These are phyloP conservation scores for Enhydra lutris DNA, from an alignment of 2,113 vertebrate genomes.

Conservation along the genomic window DNA sequence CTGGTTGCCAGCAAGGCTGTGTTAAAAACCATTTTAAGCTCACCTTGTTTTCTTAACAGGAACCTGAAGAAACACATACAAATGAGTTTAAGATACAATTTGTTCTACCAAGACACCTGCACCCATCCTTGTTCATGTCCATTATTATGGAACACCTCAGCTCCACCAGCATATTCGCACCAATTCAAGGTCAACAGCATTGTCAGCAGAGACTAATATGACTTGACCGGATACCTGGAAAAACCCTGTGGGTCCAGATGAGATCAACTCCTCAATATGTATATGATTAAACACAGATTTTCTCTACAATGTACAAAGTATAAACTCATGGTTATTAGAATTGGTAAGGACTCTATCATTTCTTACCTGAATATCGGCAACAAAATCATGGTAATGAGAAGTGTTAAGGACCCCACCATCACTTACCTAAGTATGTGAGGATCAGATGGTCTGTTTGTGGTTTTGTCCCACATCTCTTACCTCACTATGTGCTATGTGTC, in stretches of 20 bases:
- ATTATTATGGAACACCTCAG: not conserved
- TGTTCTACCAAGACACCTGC: not conserved
- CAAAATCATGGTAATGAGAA: not conserved
- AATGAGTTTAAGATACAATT: not conserved
- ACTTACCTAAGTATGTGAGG: not conserved
- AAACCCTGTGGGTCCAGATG: not conserved
- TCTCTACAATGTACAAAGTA: not conserved
- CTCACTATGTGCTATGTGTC: no score
- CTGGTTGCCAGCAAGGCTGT: not conserved
- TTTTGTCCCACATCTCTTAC: not conserved
- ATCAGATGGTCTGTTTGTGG: not conserved
- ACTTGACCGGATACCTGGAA: not conserved
- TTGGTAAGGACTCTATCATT: not conserved
- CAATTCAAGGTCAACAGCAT: not conserved
- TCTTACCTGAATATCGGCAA: not conserved
- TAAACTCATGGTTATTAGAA: not conserved
- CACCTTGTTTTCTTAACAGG: not conserved
- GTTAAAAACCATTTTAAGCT: not conserved
- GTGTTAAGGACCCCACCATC: not conserved
- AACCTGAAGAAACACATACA: not conserved
- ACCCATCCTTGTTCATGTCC: not conserved
- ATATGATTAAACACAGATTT: not conserved
- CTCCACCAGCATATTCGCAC: not conserved
- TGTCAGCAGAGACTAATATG: not conserved
- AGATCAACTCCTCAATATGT: not conserved